Percentiles rank a stretch among this genome's conserved stretches.
Evolutionary conservation across 2,113 vertebrate species (phyloP).

Genomic region (Corythornis vintsioides): DNA sequence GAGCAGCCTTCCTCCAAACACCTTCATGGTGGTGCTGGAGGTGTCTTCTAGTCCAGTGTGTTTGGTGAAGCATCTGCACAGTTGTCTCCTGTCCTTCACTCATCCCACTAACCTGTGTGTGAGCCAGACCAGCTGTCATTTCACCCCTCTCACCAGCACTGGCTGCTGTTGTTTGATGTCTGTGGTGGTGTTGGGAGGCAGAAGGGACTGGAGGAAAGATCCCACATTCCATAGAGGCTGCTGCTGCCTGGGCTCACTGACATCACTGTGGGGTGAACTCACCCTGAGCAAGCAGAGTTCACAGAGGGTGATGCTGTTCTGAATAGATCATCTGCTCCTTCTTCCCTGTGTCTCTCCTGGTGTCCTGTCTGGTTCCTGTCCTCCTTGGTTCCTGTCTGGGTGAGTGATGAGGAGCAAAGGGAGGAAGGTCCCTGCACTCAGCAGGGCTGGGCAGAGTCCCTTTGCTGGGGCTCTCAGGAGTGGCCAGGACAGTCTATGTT

Average conservation of each 20-base stretch:
- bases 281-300: not conserved
- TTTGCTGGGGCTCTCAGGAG: not conserved
- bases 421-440: not conserved
- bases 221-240: not conserved
- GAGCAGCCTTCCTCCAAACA: not conserved
- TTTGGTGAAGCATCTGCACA: constrained; percentile 7
- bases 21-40: not conserved
- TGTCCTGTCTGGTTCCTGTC: constrained; percentile 14
- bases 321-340: not conserved
- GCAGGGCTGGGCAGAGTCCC: not conserved
- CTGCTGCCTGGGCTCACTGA: not conserved
- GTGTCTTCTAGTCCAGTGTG: not conserved
- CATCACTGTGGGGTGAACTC: not conserved
- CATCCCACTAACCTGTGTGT: constrained; percentile 9
- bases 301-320: not conserved
- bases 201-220: not conserved
- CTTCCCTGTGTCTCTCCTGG: not conserved
- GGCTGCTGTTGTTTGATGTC: not conserved
- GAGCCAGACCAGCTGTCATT: not conserved
- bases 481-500: not conserved
- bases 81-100: not conserved
- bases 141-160: not conserved
- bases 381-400: not conserved
- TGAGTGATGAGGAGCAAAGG: not conserved
- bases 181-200: not conserved